phyloP scores from a whole-genome alignment of 2,113 vertebrate genomes.

The Sciurus niger region DNA sequence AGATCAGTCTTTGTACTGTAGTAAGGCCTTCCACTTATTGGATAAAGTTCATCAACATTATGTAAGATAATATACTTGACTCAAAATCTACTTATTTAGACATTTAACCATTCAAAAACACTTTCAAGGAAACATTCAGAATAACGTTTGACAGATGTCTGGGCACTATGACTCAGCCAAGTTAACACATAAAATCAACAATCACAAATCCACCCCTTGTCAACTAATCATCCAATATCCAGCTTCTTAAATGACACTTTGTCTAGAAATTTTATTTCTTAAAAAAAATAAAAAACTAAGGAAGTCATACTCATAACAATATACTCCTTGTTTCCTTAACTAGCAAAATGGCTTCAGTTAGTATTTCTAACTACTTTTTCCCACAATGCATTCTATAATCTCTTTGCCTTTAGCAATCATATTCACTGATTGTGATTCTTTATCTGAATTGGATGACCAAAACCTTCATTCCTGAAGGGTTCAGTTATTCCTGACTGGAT shows the following conservation, averaged over 20 bases:
- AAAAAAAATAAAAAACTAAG: neutral
- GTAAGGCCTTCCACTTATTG: neutral
- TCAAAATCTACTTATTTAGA: neutral
- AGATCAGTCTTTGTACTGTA: neutral
- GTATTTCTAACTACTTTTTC: neutral
- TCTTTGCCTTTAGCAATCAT: neutral
- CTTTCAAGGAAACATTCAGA: neutral
- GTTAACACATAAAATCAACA: neutral
- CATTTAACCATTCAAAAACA: neutral
- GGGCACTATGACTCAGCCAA: accelerated
- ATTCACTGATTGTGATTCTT: neutral
- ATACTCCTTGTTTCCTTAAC: neutral
- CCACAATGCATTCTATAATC: neutral
- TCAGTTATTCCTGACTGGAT: neutral
- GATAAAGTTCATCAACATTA: neutral
- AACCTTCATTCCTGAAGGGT: neutral
- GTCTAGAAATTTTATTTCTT: neutral
- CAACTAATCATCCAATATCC: neutral
- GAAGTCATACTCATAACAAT: neutral
- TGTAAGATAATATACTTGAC: neutral
- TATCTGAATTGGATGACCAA: neutral
- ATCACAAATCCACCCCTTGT: neutral
- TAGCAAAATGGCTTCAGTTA: neutral
- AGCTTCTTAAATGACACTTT: neutral
- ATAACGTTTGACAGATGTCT: neutral